Evolutionary conservation across 2,797 vertebrate species (phyloP), one percentile per base, ranked within the genome.

Genomic region (Poeciliopsis turneri): DNA sequence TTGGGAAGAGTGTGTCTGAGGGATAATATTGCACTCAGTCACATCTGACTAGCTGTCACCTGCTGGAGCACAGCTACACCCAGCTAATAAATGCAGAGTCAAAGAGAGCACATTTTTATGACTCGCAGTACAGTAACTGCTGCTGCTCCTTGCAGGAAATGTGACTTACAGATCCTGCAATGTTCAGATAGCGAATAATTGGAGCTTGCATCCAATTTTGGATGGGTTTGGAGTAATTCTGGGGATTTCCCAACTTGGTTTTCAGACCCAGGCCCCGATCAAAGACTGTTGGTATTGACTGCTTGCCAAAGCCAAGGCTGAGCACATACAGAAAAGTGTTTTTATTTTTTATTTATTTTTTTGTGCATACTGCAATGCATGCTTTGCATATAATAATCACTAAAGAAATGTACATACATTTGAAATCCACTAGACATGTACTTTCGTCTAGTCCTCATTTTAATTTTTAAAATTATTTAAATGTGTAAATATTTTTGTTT

Each of bases 21-120:
- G 89, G 91, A 91, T 94, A 93, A 92, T 94, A 92, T 89, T 92
- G 91, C 90, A 90, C 92, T 92, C 87, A 89, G 92, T 94, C 92
- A 94, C 92, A 93, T 93, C 87, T 89, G 92, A 90, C 91, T 92
- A 83, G 84, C 87, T 93, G 92, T 93, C 92, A 92, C 92, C 90
- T 91, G 88, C 85, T 80, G 28, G 79, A 88, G 88, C 85, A 79
- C 36, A 78, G 86, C 78, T 88, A 88, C 87, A 82, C 81, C 82
- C 84, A 41, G 84, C 80, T 89, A 90, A 91, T 93, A 86, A 87
- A 90, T 87, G 84, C 78, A 75, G 64, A 90, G 84, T 86, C 88
- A 91, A 91, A 88, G 71, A 76, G 74, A 86, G 85, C 87, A 85
- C 86, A 83, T 87, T 86, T 82, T 68, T 84, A 81, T 89, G 83